Evolutionary conservation across 2,797 vertebrate species (phyloP), one percentile per base, ranked within the genome.

Genomic region (Cynopterus sphinx): DNA sequence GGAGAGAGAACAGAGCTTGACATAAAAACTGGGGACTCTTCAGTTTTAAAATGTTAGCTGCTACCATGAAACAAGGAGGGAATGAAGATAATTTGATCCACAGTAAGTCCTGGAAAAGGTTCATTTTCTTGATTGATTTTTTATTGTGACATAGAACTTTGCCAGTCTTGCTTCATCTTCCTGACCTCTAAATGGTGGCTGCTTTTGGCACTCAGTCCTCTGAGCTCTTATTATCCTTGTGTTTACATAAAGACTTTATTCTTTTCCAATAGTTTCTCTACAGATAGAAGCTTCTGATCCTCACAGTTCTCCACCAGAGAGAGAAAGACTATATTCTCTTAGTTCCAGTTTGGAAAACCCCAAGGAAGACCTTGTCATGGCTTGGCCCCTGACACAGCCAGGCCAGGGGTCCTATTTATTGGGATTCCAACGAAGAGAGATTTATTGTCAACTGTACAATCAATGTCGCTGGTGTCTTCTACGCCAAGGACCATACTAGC

Each of bases 251-350:
- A 77, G 91, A 65, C 36, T 92, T 70, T 51, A n/a, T 53, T 81
- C 71, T 91, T 59, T 91, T 91, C 59, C 89, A 88, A 71, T 87
- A 68, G 28, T 92, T 84, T 84, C 39, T 70, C 90, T 65, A 59
- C 19, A 73, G 63, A 49, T 24, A 63, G 87, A 53, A 49, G 36
- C 21, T 63, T 85, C 87, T 61, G 51, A 31, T 86, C 31, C 41
- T 84, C 51, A 24, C 39, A 36, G n/a, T 55, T 49, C 68, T 74
- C 31, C 22, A 4, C 16, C 12, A 43, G 46, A 87, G 86, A 82
- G 46, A 84, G 86, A 82, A 55, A 43, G 49, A 55, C 61, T 31
- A 11, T 84, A 33, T 74, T 88, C 22, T 70, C 57, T 77, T 51
- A 51, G 36, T 85, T 92, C 43, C 55, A 41, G 12, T 63, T 78